Evolutionary conservation across 2,113 vertebrate species (phyloP), one percentile per base, ranked within the genome.

Genomic region (Athene noctua): DNA sequence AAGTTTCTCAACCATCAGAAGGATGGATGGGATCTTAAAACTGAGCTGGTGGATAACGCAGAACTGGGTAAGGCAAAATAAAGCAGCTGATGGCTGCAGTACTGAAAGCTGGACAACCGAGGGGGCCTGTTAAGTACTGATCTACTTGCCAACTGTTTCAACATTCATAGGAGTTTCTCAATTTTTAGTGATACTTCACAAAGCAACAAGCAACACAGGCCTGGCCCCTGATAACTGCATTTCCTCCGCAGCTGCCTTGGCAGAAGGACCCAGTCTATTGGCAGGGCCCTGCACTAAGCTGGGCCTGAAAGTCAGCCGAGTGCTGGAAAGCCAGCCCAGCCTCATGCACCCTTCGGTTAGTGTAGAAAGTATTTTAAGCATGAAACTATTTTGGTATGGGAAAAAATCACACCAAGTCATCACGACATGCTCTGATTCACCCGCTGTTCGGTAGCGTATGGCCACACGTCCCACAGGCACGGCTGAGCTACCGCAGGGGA

Each of bases 271-370:
- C n/a, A 11, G 13, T 7, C 54, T 65, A 57, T 26, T 54, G 78
- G 80, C 66, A 81, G 11, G 1, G 2, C 21, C 6, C 23, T 6
- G 29, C 10, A 6, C 10, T 29, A 70, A 74, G 54, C 44, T 15
- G 36, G 9, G 11, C 3, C n/a, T 6, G 62, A 88, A 62, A 26
- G n/a, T 52, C 80, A 85, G 72, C 27, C 11, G 13, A 55, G 91
- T 25, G 34, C 32, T 5, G 65, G 30, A 44, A 19, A 72, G 72
- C 55, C 55, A 70, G 49, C 82, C 29, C 6, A 14, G 73, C 49
- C 26, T 38, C 62, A 5, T 0, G 9, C 49, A 2, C 0, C 2
- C 79, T 46, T 36, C 0, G 1, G 9, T 61, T 57, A 55, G 44
- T 2, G 2, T 1, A 25, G 63, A 40, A 30, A 0, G 1, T 30